Conservation (phyloP, 2,797 vertebrate species). For the Coendou prehensilis region DNA sequence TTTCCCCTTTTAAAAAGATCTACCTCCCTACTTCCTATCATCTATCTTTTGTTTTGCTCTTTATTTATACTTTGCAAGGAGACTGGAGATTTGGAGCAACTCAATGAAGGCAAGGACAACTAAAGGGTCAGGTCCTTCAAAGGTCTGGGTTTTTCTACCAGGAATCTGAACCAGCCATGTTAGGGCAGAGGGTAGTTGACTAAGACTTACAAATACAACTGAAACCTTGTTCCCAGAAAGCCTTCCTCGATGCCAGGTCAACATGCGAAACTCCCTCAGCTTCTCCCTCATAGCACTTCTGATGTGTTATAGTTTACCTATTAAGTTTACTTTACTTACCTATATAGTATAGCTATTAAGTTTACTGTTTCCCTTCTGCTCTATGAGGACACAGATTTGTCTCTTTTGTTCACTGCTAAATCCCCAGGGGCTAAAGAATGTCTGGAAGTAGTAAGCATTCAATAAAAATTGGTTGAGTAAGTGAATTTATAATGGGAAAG, state of each 20-base stretch:
- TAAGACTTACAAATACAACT: not conserved
- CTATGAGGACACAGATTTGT: not conserved
- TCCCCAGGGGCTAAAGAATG: not conserved
- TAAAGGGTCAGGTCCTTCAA: not conserved
- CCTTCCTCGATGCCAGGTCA: not conserved
- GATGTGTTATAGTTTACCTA: not conserved
- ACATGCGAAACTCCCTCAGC: not conserved
- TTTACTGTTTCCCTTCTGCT: not conserved
- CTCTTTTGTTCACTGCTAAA: not conserved
- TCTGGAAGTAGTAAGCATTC: not conserved
- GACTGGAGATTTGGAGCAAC: not conserved
- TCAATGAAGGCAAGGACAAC: not conserved
- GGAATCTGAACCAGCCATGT: not conserved
- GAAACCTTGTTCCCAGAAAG: not conserved
- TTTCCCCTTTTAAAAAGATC: not conserved
- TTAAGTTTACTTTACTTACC: not conserved
- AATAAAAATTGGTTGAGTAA: slow-evolving; percentile 26
- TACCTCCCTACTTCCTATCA: not conserved
- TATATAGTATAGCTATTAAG: not conserved
- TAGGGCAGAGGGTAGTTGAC: not conserved
- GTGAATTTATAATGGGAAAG: slow-evolving; percentile 24
- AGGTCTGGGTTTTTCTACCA: not conserved
- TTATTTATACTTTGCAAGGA: not conserved
- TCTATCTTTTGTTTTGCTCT: not conserved
- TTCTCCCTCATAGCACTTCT: not conserved